These are phyloP conservation scores for Callyntrura sp. DNA, from an alignment of 2,888 invertebrate genomes.

Conservation along the genomic window DNA sequence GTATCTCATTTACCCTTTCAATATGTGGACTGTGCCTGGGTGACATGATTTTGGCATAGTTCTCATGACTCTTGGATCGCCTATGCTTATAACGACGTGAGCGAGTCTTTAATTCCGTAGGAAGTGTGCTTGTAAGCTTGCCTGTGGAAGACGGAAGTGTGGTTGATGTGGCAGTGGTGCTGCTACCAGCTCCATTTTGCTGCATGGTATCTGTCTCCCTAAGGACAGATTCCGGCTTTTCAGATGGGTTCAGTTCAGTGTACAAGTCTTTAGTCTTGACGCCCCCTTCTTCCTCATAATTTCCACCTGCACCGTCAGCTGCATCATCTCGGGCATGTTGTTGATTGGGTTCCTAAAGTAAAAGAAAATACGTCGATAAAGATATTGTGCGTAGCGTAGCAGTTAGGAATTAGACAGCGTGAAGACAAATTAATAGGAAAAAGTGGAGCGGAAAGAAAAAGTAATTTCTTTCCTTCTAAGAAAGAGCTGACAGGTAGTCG, in stretches of 20 bases:
- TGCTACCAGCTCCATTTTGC: slow-evolving; percentile 5
- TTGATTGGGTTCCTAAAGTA: slow-evolving; percentile 38
- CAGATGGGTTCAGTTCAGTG: slow-evolving; percentile 81
- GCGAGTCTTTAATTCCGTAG: slow-evolving; percentile 64
- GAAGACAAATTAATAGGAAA: too few species aligned
- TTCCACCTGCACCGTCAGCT: slow-evolving; percentile 43
- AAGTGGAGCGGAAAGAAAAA: too few species aligned
- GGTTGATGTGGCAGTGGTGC: background rate
- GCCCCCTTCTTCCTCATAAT: slow-evolving; percentile 33
- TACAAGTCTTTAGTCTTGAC: slow-evolving; percentile 76
- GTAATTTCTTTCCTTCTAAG: too few species aligned
- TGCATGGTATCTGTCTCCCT: slow-evolving; percentile 54
- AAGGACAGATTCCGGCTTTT: slow-evolving; percentile 80
- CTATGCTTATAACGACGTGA: slow-evolving; percentile 79
- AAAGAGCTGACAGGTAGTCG: too few species aligned
- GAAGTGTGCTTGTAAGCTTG: slow-evolving; percentile 63
- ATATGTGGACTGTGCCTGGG: slow-evolving; percentile 81
- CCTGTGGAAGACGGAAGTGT: slow-evolving; percentile 57
- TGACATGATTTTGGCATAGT: slow-evolving; percentile 82
- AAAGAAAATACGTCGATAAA: too few species aligned
- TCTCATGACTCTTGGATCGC: slow-evolving; percentile 83
- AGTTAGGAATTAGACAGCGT: too few species aligned
- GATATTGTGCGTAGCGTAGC: too few species aligned
- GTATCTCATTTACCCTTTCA: slow-evolving; percentile 76
- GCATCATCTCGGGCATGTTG: slow-evolving; percentile 21